Base-by-base conservation (phyloP, 2,888 invertebrate genomes). In the Tiliacea citrago region DNA sequence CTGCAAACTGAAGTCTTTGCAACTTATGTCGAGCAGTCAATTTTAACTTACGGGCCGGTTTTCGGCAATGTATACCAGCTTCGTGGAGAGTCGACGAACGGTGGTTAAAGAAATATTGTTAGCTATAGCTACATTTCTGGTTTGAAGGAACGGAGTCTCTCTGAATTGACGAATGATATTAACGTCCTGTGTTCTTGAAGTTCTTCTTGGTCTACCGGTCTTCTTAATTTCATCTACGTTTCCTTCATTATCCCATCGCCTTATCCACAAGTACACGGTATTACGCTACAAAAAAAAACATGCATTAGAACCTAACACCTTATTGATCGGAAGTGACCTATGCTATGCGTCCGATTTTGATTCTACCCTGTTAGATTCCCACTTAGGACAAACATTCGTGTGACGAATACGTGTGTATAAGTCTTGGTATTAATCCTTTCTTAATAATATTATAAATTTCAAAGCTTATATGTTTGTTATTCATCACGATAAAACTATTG, bases 191-290 rank as follows among this genome's bases (percentile, higher is more conserved):
- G 60, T 6, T 70, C 60, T 60, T 61, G 69, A 53, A 51, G 53
- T 51, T 61, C 35, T 69, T 61, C 69, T 68, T 68, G 68, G 68
- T 60, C 49, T 58, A 49, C 68, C 68, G 58, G 68, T 68, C 39
- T 60, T 60, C 60, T 68, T 68, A 68, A 49, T 60, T 68, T 68
- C 68, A 68, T 68, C 49, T 49, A 68, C 57, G 68, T 68, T 68
- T 49, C 68, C 58, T 68, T 68, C 68, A 68, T 68, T 68, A 49
- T 68, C 58, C 68, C 68, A 68, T 68, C 58, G 62, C 42, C 62
- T 62, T 42, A 62, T 45, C 62, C 24, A 62, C 62, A 62, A 45
- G 45, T 62, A 62, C 62, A 62, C 62, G 45, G 62, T 63, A 12
- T 63, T 63, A 29, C 29, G 29, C 29, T 29, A 29, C 29, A 29